Conservation (phyloP, 2,888 invertebrate genomes). For the Osedax frankpressi region DNA sequence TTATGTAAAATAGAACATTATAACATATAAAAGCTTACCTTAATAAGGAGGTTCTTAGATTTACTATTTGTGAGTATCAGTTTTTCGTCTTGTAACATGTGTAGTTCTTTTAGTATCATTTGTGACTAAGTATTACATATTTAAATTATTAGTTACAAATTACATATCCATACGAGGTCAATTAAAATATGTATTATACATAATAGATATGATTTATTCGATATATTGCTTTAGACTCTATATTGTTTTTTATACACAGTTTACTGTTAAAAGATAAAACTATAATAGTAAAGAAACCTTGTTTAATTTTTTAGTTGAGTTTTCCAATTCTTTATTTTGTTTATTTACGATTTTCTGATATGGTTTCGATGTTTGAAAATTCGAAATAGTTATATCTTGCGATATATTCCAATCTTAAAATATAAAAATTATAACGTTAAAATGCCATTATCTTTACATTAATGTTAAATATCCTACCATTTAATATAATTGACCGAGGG, state of each 20-base stretch:
- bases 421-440: too few species aligned
- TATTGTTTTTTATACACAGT: too few species aligned
- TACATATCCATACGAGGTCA: neutral
- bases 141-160: neutral
- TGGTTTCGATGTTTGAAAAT: neutral
- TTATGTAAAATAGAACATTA: too few species aligned
- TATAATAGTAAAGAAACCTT: neutral
- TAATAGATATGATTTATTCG: too few species aligned
- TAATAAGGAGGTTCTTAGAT: conserved; percentile 43
- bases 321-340: neutral
- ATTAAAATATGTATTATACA: too few species aligned
- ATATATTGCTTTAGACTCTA: too few species aligned
- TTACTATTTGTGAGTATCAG: conserved; percentile 46
- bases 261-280: neutral
- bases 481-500: too few species aligned
- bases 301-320: neutral
- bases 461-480: too few species aligned
- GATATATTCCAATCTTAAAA: neutral
- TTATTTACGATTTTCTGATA: neutral
- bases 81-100: conserved; percentile 45
- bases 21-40: too few species aligned
- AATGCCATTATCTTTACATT: too few species aligned
- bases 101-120: conserved; percentile 34
- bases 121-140: conserved; percentile 30
- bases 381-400: neutral